phyloP scores from a whole-genome alignment of 2,888 invertebrate species.

The Bembecia ichneumoniformis region DNA sequence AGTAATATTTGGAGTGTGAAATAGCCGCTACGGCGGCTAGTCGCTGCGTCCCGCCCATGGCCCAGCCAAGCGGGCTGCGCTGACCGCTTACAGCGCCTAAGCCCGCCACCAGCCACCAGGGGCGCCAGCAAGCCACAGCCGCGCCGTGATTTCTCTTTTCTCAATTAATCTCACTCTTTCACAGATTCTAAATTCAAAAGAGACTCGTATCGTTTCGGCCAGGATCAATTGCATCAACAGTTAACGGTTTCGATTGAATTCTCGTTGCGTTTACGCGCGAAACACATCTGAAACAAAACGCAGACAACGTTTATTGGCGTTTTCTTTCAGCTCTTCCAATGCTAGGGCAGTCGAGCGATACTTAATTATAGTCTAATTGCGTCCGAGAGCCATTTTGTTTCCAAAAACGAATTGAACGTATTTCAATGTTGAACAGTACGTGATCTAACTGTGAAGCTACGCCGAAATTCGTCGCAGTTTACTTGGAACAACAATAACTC shows the following conservation, averaged over 20 bases:
- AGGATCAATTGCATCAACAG: slow-evolving; percentile 7
- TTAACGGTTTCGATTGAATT: slow-evolving; percentile 3
- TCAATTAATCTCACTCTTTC: too few species aligned
- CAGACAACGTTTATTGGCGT: neutral
- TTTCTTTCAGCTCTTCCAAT: slow-evolving; percentile 1
- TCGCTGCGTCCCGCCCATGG: slow-evolving; percentile 77
- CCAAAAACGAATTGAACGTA: slow-evolving; percentile 25
- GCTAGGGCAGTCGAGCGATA: slow-evolving; percentile 11
- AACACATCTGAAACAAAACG: slow-evolving; percentile 41
- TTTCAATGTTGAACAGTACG: slow-evolving; percentile 34
- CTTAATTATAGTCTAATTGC: slow-evolving; percentile 20
- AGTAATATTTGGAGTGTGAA: slow-evolving; percentile 53
- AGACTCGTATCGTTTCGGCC: slow-evolving; percentile 15
- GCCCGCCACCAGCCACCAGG: slow-evolving; percentile 49
- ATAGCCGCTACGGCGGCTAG: slow-evolving; percentile 73
- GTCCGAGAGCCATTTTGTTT: slow-evolving; percentile 24
- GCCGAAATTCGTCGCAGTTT: slow-evolving; percentile 18
- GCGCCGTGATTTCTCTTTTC: slow-evolving; percentile 11
- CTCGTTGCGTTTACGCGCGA: slow-evolving; percentile 9
- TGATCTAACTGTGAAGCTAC: slow-evolving; percentile 36
- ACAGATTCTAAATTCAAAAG: neutral
- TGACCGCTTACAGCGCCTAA: slow-evolving; percentile 50
- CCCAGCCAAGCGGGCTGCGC: slow-evolving; percentile 70
- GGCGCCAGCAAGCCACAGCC: slow-evolving; percentile 57
- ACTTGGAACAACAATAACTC: slow-evolving; percentile 38